Percentiles rank a stretch among this genome's conserved stretches.
These are phyloP conservation scores for Trichopoda pennipes DNA, from an alignment of 2,888 invertebrate genomes.

Conservation along the genomic window DNA sequence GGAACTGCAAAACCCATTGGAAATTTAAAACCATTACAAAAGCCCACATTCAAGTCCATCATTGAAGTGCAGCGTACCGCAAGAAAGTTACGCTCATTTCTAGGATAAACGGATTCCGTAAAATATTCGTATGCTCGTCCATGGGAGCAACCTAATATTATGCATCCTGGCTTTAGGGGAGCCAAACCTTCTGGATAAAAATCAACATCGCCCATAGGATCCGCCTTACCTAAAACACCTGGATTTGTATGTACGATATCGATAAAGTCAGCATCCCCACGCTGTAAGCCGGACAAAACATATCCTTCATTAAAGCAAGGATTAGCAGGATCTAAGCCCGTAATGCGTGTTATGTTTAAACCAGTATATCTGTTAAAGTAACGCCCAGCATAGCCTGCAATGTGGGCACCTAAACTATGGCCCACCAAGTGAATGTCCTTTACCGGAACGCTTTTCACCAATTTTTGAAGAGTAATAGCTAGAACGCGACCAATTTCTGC, in stretches of 20 bases:
- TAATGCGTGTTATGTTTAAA: conserved; percentile 73
- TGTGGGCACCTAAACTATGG: conserved; percentile 76
- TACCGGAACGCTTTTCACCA: conserved; percentile 69
- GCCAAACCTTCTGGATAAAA: conserved; percentile 74
- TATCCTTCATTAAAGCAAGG: conserved; percentile 76
- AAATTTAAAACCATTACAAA: conserved; percentile 62
- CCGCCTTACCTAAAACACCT: conserved; percentile 73
- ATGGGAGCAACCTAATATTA: conserved; percentile 73
- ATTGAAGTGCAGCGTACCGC: conserved; percentile 72
- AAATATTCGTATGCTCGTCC: conserved; percentile 73
- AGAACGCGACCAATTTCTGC: conserved; percentile 74
- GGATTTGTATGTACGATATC: conserved; percentile 76
- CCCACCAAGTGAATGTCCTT: conserved; percentile 68
- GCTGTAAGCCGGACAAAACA: conserved; percentile 71
- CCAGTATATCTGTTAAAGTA: conserved; percentile 71
- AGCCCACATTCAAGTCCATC: conserved; percentile 59
- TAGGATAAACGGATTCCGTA: conserved; percentile 74
- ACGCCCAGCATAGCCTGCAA: conserved; percentile 74
- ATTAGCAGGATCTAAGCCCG: conserved; percentile 78
- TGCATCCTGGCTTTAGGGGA: conserved; percentile 73
- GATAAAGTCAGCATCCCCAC: conserved; percentile 76
- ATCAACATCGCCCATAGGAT: conserved; percentile 75
- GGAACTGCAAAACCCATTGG: conserved; percentile 73
- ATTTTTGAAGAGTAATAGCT: conserved; percentile 70
- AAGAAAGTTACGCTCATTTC: conserved; percentile 73